Evolutionary conservation across 2,888 invertebrate species (phyloP), one percentile per base, ranked within the genome.

Genomic region (Andricus quercusramuli): DNA sequence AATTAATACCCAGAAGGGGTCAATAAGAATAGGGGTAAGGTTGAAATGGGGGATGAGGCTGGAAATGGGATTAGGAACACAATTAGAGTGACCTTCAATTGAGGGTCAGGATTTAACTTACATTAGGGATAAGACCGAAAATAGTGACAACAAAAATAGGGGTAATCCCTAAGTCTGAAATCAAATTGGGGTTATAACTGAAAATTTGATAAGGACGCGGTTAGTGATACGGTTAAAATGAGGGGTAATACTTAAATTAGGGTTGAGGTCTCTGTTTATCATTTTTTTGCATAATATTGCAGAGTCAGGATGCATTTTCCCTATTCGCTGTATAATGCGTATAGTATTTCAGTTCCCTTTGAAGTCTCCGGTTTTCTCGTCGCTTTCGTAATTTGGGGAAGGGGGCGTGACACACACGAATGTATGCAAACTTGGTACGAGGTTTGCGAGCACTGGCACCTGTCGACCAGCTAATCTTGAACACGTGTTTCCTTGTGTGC

Each of bases 381-480:
- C 37, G 74, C 74, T 74, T 74, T 59, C 56, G 74, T 74, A 74
- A 74, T 74, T 51, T 74, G 74, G 56, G 37, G 74, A 74, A n/a
- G 74, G 56, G 78, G 78, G 70, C 77, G 83, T 82, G 82, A 79
- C 81, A 78, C 82, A 80, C 62, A 78, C 77, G 70, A 78, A 80
- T 81, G 84, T 84, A 89, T 85, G 88, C 86, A 86, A 88, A 86
- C 86, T 86, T 80, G 84, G 85, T 80, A 70, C 82, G 82, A 85
- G 82, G 84, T 81, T 85, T 80, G 84, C 85, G 83, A 86, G 85
- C 85, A 84, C 87, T 87, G 85, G 91, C 91, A 92, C 91, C 92
- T 91, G 92, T 91, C 92, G 90, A 86, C 86, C 87, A 87, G 90
- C 90, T 92, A 91, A 92, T 91, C 91, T 91, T 88, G 90, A 89